Evolutionary conservation across 2,797 vertebrate genomes (phyloP).

Genomic region (Pterois miles): DNA sequence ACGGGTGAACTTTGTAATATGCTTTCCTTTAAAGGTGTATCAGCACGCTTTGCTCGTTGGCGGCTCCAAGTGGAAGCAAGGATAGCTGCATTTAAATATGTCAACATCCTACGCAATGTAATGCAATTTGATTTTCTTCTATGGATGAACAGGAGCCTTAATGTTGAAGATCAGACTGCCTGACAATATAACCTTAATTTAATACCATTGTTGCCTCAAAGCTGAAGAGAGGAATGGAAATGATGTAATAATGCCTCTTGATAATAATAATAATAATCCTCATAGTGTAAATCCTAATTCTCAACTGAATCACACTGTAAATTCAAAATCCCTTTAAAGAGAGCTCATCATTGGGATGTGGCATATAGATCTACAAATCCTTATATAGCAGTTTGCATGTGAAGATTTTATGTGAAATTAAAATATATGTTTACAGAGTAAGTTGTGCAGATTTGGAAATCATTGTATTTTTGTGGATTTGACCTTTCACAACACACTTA

Average conservation of each 20-base stretch:
- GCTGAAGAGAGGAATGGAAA: neutral
- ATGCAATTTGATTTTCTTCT: neutral
- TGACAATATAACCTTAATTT: neutral
- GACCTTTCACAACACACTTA: no score
- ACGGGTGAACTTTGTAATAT: neutral
- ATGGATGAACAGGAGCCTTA: neutral
- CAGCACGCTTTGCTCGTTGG: neutral
- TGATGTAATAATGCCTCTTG: neutral
- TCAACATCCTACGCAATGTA: neutral
- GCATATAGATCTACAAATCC: neutral
- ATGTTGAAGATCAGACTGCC: neutral
- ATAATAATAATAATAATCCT: no score
- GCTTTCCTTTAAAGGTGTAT: neutral
- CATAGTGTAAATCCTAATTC: neutral
- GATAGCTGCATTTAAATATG: neutral
- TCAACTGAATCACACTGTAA: conserved; percentile 8
- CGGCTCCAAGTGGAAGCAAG: neutral
- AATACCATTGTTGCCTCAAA: neutral
- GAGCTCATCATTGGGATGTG: neutral
- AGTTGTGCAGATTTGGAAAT: no score
- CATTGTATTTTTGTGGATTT: no score
- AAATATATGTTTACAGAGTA: no score
- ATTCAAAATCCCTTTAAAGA: conserved; percentile 27
- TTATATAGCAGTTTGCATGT: no score
- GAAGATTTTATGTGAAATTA: no score